Conservation (phyloP, 2,888 invertebrate genomes). For the Apomyelois bistriatella region DNA sequence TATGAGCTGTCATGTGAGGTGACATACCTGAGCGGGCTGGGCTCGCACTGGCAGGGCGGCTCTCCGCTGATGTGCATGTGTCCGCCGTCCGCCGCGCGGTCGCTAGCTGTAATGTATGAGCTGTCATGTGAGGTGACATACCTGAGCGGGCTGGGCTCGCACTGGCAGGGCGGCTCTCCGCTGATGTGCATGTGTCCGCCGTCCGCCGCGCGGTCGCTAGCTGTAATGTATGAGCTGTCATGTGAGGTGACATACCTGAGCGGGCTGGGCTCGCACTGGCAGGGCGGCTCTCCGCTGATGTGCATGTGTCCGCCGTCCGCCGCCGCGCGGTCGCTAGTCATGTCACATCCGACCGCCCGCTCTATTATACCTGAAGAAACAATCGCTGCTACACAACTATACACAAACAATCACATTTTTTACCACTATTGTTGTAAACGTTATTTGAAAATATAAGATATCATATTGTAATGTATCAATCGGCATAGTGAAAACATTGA, state of each 20-base stretch:
- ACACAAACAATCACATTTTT: not conserved
- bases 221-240: too few relatives aligned
- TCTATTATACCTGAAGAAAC: conserved; percentile 58
- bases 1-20: too few relatives aligned
- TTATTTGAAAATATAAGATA: too few relatives aligned
- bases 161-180: conserved; percentile 65
- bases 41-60: too few relatives aligned
- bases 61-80: too few relatives aligned
- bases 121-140: too few relatives aligned
- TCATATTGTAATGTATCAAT: too few relatives aligned
- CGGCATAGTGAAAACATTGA: too few relatives aligned
- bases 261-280: conserved; percentile 72
- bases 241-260: conserved; percentile 58
- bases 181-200: conserved; percentile 71
- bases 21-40: too few relatives aligned
- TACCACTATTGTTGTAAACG: not conserved
- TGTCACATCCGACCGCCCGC: conserved; percentile 59
- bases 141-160: conserved; percentile 74
- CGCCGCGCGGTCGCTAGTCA: conserved; percentile 64
- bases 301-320: conserved; percentile 66
- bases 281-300: conserved; percentile 68
- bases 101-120: too few relatives aligned
- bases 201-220: conserved; percentile 51
- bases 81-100: too few relatives aligned
- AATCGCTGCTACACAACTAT: not conserved